phyloP scores from a whole-genome alignment of 2,113 vertebrate genomes.

The Tragelaphus imberbis region DNA sequence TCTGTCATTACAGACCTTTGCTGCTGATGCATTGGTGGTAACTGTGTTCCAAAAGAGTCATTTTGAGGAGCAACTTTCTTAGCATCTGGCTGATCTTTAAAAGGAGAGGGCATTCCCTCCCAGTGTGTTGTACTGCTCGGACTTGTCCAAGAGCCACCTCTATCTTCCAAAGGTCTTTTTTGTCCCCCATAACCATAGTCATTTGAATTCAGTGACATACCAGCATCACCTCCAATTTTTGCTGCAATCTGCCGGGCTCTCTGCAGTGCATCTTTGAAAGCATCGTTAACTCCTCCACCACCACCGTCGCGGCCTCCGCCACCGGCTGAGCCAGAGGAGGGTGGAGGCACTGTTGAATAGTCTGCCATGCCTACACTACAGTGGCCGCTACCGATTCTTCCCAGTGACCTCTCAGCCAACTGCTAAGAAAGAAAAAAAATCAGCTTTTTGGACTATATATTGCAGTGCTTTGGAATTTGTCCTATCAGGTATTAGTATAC shows the following conservation, averaged over 20 bases:
- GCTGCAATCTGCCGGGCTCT: conserved; percentile 99
- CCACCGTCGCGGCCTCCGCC: no score
- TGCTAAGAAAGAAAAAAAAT: no score
- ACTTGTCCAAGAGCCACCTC: conserved; percentile 93
- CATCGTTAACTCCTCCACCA: no score
- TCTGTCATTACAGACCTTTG: conserved; percentile 93
- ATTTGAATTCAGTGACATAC: conserved; percentile 88
- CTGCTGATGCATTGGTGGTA: conserved; percentile 93
- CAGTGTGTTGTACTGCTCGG: conserved; percentile 89
- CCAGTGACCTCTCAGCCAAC: no score
- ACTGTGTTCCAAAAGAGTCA: conserved; percentile 90
- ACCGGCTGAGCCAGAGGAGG: no score
- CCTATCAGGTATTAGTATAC: no score
- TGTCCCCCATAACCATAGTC: conserved; percentile 97
- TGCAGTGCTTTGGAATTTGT: no score
- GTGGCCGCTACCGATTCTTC: no score
- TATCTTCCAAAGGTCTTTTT: conserved; percentile 98
- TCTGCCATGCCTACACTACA: no score
- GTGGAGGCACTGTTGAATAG: no score
- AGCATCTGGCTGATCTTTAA: conserved; percentile 98
- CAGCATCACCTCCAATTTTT: conserved; percentile 96
- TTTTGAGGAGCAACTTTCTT: conserved; percentile 97
- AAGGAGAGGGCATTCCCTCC: conserved; percentile 90
- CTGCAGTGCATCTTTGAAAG: no score
- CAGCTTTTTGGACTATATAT: no score